Evolutionary conservation across 2,888 invertebrate genomes (phyloP).

Genomic region (Phaonia tiefii): DNA sequence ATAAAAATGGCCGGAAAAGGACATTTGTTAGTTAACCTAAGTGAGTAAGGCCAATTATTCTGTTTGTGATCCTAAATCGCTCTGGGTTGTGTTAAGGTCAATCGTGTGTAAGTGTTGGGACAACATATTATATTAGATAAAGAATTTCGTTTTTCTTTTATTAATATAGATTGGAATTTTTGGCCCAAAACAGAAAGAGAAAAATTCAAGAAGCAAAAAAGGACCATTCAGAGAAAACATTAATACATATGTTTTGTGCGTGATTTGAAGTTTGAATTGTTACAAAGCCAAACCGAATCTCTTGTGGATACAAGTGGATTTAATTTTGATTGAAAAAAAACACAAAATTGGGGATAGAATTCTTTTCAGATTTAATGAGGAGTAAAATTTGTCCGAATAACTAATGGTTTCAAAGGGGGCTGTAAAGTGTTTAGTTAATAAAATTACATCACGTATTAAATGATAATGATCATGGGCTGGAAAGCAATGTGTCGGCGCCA

Average conservation of each 20-base stretch:
- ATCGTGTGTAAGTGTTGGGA: conserved; percentile 56
- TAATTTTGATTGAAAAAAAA: conserved; percentile 21
- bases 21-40: conserved; percentile 31
- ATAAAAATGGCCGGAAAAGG: neutral
- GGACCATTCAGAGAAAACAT: neutral
- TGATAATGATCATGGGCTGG: too few relatives aligned
- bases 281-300: neutral
- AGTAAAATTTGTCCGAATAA: conserved; percentile 20
- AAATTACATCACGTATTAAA: conserved; percentile 1
- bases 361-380: conserved; percentile 30
- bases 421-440: conserved; percentile 10
- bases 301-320: neutral
- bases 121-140: conserved; percentile 49
- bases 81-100: conserved; percentile 44
- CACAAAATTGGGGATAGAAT: neutral
- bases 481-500: neutral
- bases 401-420: conserved; percentile 12
- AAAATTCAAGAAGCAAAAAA: too few relatives aligned
- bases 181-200: too few relatives aligned
- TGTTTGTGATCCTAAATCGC: neutral
- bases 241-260: conserved; percentile 45
- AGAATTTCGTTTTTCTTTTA: conserved; percentile 28
- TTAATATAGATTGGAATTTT: conserved; percentile 17
- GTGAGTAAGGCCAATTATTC: conserved; percentile 20
- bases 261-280: conserved; percentile 56